Base-by-base conservation (phyloP, 37 sponge, comb jelly and placozoan genomes). In the Cladorhizidae sp. region DNA sequence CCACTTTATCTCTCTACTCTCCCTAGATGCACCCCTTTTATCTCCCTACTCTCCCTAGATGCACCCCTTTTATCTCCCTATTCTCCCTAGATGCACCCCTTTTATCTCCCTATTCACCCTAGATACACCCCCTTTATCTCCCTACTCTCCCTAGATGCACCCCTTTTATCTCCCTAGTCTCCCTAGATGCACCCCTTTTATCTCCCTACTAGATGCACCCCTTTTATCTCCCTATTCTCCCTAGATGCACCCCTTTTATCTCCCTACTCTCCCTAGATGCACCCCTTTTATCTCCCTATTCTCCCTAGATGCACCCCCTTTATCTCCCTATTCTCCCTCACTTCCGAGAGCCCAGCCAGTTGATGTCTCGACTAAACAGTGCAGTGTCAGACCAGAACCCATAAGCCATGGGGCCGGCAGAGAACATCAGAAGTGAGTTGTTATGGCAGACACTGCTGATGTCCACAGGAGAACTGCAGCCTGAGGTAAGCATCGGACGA, bases 381-480 rank as follows among this genome's bases (percentile, higher is more conserved):
- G 76, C 70, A 11, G 75, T 58, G 40, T 89, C 89, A 0, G 83
- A 78, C 84, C 75, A 70, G 64, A 92, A 75, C 18, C 92, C 88
- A 76, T 87, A 92, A 52, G 68, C 55, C 72, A 92, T 68, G 20
- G 82, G 63, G 25, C 88, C 88, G 2, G 77, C 88, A n/a, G 88
- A 92, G 80, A 92, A 92, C 31, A 83, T 61, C 3, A 85, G 58
- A 58, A 92, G 49, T 58, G 80, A 77, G n/a, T 78, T 75, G 36
- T 79, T 80, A 7, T 78, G 67, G n/a, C 36, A 57, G 28, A 87
- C 63, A 71, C 92, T 92, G 74, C 85, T 80, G 26, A 92, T 79
- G 65, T 92, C 92, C 70, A 92, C 49, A 3, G 88, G 85, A 9
- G 85, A 67, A 39, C 81, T 84, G 72, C 85, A 84, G 25, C 88